These are phyloP conservation scores for Macaca fascicularis DNA, from an alignment of 2,113 vertebrate genomes.

Conservation along the genomic window T2T-MFA8v1.1 NC_088379.1:12614501-12615000, in stretches of 20 bases:
- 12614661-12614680: neutral
- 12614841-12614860: neutral
- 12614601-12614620: conserved; percentile 1
- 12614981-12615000: too few relatives aligned
- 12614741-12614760: neutral
- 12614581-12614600: neutral
- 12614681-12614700: neutral
- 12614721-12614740: neutral
- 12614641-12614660: neutral
- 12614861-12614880: too few relatives aligned
- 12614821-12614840: neutral
- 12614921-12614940: too few relatives aligned
- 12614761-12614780: neutral
- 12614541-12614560: neutral
- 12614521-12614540: neutral
- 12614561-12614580: neutral
- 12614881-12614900: too few relatives aligned
- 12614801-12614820: neutral
- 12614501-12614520: neutral
- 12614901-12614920: too few relatives aligned
- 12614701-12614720: neutral
- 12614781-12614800: neutral
- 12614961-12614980: too few relatives aligned
- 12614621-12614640: neutral
- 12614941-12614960: too few relatives aligned